These are phyloP conservation scores for Muscicapa adusta DNA, from an alignment of 2,113 vertebrate genomes.

Conservation along the genomic window DNA sequence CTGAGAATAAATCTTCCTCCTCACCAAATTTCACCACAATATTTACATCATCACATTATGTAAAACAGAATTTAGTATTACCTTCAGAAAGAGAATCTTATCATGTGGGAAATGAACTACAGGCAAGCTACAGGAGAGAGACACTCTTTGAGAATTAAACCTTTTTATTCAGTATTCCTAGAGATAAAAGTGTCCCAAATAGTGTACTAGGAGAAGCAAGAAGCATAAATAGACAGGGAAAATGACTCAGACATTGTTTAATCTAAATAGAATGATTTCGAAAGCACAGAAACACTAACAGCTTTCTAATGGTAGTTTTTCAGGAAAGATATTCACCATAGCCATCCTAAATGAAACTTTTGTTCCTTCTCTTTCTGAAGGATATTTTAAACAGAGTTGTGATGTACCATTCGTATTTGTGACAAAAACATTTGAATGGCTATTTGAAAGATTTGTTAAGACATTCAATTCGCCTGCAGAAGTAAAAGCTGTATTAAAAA, in stretches of 20 bases:
- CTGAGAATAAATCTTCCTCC: neutral
- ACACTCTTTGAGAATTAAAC: neutral
- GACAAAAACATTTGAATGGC: neutral
- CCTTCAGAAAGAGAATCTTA: neutral
- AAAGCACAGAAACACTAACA: neutral
- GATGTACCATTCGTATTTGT: neutral
- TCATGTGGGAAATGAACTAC: neutral
- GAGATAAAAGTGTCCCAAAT: neutral
- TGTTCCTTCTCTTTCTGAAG: neutral
- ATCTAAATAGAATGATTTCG: neutral
- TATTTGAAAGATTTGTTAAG: constrained; percentile 9
- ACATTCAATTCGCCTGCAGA: neutral
- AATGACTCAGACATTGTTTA: neutral
- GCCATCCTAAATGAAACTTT: neutral
- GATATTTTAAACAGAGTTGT: neutral
- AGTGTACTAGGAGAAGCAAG: neutral
- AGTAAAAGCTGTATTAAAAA: neutral
- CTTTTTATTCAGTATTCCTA: neutral
- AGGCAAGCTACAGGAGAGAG: neutral
- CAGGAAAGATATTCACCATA: neutral
- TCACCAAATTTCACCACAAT: neutral
- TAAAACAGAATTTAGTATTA: neutral
- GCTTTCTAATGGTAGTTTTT: neutral
- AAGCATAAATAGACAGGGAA: neutral
- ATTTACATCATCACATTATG: neutral